Evolutionary conservation across 2,797 vertebrate genomes (phyloP).

Genomic region (Anisognathus igniventris): DNA sequence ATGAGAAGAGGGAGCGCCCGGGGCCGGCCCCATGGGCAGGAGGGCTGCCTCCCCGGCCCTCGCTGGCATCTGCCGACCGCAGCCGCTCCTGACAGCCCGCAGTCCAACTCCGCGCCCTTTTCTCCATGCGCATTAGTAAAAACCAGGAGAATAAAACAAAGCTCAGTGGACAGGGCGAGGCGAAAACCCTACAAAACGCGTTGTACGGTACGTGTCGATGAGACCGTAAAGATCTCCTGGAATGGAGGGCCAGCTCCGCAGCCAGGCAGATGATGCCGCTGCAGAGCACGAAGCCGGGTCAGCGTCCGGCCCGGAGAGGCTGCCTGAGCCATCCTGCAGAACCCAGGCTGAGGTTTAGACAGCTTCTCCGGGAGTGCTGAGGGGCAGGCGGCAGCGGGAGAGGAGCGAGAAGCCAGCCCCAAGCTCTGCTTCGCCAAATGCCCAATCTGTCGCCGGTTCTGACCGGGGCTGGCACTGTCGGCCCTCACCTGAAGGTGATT

Average conservation of each 20-base stretch:
- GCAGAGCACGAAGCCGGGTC: neutral
- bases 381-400: neutral
- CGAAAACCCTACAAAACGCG: neutral
- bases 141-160: neutral
- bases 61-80: neutral
- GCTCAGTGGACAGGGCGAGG: neutral
- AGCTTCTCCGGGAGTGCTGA: neutral
- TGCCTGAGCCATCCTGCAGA: neutral
- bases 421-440: neutral
- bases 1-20: neutral
- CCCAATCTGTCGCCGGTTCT: neutral
- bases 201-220: neutral
- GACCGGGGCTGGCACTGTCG: neutral
- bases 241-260: neutral
- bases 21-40: neutral
- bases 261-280: neutral
- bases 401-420: neutral
- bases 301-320: neutral
- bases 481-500: neutral
- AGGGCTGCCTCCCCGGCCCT: too few species aligned
- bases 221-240: neutral
- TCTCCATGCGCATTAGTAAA: neutral
- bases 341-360: neutral
- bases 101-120: neutral
- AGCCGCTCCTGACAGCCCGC: neutral